Evolutionary conservation across 2,797 vertebrate species (phyloP).

Genomic region (Gorsachius magnificus): DNA sequence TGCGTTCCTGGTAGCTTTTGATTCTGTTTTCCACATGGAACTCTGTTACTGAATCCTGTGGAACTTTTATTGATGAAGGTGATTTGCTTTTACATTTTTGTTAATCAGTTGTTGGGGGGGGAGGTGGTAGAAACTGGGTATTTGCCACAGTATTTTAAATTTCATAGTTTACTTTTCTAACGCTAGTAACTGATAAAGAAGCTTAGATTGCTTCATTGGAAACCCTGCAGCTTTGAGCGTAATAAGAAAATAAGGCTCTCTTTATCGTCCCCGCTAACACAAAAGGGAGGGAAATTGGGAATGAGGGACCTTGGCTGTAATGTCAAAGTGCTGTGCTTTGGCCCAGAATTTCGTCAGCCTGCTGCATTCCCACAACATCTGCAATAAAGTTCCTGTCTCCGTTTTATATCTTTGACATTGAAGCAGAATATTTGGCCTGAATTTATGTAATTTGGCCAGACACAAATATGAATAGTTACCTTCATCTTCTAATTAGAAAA

Average conservation of each 20-base stretch:
- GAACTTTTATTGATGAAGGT: not conserved
- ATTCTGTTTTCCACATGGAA: not conserved
- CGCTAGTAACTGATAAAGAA: not conserved
- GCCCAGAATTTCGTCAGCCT: constrained; percentile 6
- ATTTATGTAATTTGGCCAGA: constrained; percentile 68
- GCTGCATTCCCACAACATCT: constrained; percentile 29
- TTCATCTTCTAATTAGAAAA: constrained; percentile 71
- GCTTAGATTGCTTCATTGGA: not conserved
- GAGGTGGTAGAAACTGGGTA: not conserved
- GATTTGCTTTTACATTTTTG: not conserved
- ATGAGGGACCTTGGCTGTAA: not conserved
- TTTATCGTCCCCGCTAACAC: not conserved
- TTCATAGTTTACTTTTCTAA: not conserved
- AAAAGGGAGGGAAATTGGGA: not conserved
- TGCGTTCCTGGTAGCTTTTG: not conserved
- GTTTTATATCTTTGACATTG: constrained; percentile 63
- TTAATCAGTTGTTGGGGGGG: not conserved
- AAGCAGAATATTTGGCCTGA: constrained; percentile 65
- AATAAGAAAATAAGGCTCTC: not conserved
- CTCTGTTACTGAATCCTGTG: not conserved
- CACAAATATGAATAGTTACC: constrained; percentile 53
- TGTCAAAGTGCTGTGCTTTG: not conserved
- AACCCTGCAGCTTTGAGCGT: not conserved
- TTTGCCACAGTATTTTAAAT: constrained; percentile 21
- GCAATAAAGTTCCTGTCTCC: constrained; percentile 37